Evolutionary conservation across 2,113 vertebrate genomes (phyloP), one percentile per base, ranked within the genome.

Genomic region (Hiodon alosoides): DNA sequence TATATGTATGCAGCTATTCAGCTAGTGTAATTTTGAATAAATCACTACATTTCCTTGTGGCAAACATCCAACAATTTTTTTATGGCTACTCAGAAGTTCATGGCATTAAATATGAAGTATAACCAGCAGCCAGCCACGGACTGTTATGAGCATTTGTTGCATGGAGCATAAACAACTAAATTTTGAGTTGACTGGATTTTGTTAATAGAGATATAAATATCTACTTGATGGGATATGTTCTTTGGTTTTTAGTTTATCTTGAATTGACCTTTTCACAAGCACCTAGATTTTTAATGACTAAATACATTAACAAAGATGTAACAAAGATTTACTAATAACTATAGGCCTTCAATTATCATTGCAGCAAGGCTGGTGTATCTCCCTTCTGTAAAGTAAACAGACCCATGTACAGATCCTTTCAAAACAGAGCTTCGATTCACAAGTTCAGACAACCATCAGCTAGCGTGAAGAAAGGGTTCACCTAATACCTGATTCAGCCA

Each of bases 401-500:
- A 67, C 8, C 50, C 10, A 52, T 73, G 50, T 71, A 31, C 14
- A 16, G 61, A 51, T 51, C 4, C 31, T 5, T 51, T 46, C 16
- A 64, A 31, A 31, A 31, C 31, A 31, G 31, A 31, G 31, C 9
- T 17, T 13, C 64, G 16, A 53, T 31, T 7, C 61, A 73, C 17
- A 73, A 52, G 52, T 14, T n/a, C 72, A 64, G 72, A 11, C 50
- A 65, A 31, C 54, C 9, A 17, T 14, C 7, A 9, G 54, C 60
- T 58, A 59, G 7, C 46, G 11, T 76, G 48, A 31, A 46, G 67
- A 53, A 51, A 60, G 58, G 14, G 67, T 4, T 59, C 8, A 8
- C 53, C 47, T 31, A 59, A 48, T 75, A 93, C 91, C 91, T 82
- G 91, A 90, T 69, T 93, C 90, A 0, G 90, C 90, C 5, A 93